Percentiles rank a stretch among this genome's conserved stretches.
Evolutionary conservation across 1,140 invertebrate species (phyloP).

Genomic region (Drosophila tsacasi): DNA sequence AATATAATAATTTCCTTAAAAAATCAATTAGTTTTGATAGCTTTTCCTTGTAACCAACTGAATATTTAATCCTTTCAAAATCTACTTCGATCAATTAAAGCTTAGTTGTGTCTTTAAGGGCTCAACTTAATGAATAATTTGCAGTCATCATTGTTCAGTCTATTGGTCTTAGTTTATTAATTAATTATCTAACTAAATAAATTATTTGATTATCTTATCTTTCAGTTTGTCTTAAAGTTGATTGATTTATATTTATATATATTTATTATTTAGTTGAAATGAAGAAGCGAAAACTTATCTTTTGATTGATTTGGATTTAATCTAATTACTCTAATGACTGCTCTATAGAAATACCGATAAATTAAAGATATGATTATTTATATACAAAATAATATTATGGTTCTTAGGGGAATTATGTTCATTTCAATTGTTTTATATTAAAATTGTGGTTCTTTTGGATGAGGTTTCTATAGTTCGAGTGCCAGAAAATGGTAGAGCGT

Average conservation of each 20-base stretch:
- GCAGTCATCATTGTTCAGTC: slow-evolving; percentile 11
- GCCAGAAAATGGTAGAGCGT: too few relatives aligned
- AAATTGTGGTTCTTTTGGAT: too few relatives aligned
- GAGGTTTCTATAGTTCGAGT: too few relatives aligned
- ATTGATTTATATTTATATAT: slow-evolving; percentile 25
- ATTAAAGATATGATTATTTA: not conserved
- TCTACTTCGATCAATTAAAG: not conserved
- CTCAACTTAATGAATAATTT: slow-evolving; percentile 8
- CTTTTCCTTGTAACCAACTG: not conserved
- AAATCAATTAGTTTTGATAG: not conserved
- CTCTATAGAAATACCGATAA: not conserved
- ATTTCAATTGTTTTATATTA: too few relatives aligned
- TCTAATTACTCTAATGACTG: not conserved
- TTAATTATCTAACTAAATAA: slow-evolving; percentile 7
- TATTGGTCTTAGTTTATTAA: slow-evolving; percentile 1
- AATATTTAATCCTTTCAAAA: not conserved
- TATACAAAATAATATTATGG: not conserved
- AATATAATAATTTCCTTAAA: too few relatives aligned
- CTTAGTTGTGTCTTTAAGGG: not conserved
- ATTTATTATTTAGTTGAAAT: slow-evolving; percentile 6
- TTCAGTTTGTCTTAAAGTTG: not conserved
- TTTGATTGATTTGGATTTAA: slow-evolving; percentile 21
- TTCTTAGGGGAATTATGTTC: too few relatives aligned
- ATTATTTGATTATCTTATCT: slow-evolving; percentile 28
- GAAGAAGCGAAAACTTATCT: not conserved